These are phyloP conservation scores for Drosophila paranaensis DNA, from an alignment of 2,888 invertebrate genomes.

Conservation along the genomic window DNA sequence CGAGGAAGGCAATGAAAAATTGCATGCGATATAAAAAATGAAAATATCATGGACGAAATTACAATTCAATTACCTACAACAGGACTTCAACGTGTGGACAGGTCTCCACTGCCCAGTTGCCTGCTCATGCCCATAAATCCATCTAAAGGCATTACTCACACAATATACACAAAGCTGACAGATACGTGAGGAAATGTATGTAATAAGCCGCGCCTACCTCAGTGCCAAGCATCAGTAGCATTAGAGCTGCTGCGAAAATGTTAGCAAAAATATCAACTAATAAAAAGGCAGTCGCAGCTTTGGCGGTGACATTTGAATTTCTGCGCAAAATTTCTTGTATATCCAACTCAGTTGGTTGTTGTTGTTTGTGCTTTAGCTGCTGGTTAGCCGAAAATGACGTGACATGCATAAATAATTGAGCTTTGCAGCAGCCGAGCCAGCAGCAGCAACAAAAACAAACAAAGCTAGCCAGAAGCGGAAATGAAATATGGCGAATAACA, in stretches of 20 bases:
- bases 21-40: slow-evolving; percentile 26
- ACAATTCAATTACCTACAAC: slow-evolving; percentile 68
- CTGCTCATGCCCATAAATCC: slow-evolving; percentile 39
- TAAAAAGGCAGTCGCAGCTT: slow-evolving; percentile 39
- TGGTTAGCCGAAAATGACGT: slow-evolving; percentile 73
- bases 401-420: slow-evolving; percentile 81
- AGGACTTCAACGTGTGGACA: slow-evolving; percentile 37
- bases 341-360: slow-evolving; percentile 15
- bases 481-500: slow-evolving; percentile 74
- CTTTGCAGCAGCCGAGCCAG: slow-evolving; percentile 48
- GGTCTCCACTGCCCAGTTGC: slow-evolving; percentile 5
- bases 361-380: slow-evolving; percentile 38
- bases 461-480: slow-evolving; percentile 66
- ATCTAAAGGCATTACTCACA: slow-evolving; percentile 43
- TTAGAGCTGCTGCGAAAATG: slow-evolving; percentile 46
- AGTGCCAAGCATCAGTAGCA: slow-evolving; percentile 17
- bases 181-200: slow-evolving; percentile 53
- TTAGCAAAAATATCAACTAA: slow-evolving; percentile 8
- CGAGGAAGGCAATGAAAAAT: slow-evolving; percentile 42
- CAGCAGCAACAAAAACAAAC: slow-evolving; percentile 55
- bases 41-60: slow-evolving; percentile 59
- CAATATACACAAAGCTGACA: slow-evolving; percentile 8
- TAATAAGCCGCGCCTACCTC: slow-evolving; percentile 60
- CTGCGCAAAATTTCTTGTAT: slow-evolving; percentile 48
- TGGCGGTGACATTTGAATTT: slow-evolving; percentile 75